phyloP scores from a whole-genome alignment of 1,140 invertebrate species.

The Procambarus virginalis region DNA sequence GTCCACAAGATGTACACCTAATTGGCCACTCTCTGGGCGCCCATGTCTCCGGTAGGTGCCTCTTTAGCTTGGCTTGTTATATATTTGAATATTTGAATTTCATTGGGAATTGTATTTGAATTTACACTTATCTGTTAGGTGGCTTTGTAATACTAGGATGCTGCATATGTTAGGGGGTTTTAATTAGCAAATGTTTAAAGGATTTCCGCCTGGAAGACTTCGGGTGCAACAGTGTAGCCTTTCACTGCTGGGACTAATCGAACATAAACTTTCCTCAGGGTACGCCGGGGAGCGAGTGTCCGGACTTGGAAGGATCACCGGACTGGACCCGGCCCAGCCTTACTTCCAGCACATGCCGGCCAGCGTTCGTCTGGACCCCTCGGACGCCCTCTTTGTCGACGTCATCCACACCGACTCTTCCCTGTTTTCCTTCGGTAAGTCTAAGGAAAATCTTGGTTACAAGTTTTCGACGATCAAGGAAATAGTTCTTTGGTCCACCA shows the following conservation, averaged over 20 bases:
- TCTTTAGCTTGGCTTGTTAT: background rate
- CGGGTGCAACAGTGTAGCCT: too few relatives aligned
- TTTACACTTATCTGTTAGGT: too few relatives aligned
- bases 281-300: conserved; percentile 82
- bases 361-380: conserved; percentile 74
- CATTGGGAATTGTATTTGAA: too few relatives aligned
- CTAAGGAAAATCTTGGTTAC: too few relatives aligned
- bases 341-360: conserved; percentile 80
- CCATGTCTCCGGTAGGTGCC: conserved; percentile 24
- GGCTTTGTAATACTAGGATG: too few relatives aligned
- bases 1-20: conserved; percentile 20
- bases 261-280: background rate
- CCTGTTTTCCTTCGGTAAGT: conserved; percentile 32
- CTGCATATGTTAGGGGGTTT: too few relatives aligned
- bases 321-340: conserved; percentile 87
- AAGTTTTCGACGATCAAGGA: too few relatives aligned
- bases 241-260: too few relatives aligned
- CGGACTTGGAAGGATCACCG: conserved; percentile 79
- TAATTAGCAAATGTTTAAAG: too few relatives aligned
- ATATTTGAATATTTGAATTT: too few relatives aligned
- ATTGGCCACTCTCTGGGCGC: conserved; percentile 49
- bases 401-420: conserved; percentile 72
- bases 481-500: too few relatives aligned
- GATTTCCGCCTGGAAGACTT: too few relatives aligned
- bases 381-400: conserved; percentile 73